Conservation (phyloP, 2,888 invertebrate genomes). For the Panopea generosa region DNA sequence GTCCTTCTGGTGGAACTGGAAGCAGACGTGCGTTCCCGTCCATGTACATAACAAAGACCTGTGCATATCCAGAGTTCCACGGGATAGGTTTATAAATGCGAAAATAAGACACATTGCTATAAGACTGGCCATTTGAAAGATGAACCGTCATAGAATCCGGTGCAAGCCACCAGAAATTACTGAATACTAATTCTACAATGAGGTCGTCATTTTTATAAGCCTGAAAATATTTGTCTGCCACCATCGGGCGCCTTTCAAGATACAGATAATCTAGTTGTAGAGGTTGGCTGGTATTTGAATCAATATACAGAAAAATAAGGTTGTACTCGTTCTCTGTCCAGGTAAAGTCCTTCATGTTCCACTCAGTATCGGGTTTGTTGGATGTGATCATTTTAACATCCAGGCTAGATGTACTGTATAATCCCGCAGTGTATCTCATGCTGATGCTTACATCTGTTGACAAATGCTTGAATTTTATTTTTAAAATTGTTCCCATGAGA, state of each 20-base stretch:
- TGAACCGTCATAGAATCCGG: conserved; percentile 70
- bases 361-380: conserved; percentile 44
- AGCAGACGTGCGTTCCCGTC: conserved; percentile 73
- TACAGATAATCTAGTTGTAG: conserved; percentile 56
- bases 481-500: conserved; percentile 70
- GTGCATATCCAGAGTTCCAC: conserved; percentile 68
- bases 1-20: conserved; percentile 71
- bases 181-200: conserved; percentile 68
- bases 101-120: conserved; percentile 67
- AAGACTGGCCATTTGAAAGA: conserved; percentile 52
- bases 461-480: conserved; percentile 56
- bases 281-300: conserved; percentile 45
- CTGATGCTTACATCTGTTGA: conserved; percentile 35
- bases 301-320: conserved; percentile 55
- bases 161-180: conserved; percentile 75
- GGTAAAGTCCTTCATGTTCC: conserved; percentile 69
- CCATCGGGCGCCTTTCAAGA: conserved; percentile 67
- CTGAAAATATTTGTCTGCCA: conserved; percentile 58
- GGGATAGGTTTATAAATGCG: conserved; percentile 70
- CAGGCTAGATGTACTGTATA: conserved; percentile 26
- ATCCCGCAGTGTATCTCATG: conserved; percentile 58
- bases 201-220: conserved; percentile 66
- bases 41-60: conserved; percentile 74
- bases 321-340: conserved; percentile 70
- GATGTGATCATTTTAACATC: conserved; percentile 45